Conservation (phyloP, 2,113 vertebrate species). For the Lagopus muta region DNA sequence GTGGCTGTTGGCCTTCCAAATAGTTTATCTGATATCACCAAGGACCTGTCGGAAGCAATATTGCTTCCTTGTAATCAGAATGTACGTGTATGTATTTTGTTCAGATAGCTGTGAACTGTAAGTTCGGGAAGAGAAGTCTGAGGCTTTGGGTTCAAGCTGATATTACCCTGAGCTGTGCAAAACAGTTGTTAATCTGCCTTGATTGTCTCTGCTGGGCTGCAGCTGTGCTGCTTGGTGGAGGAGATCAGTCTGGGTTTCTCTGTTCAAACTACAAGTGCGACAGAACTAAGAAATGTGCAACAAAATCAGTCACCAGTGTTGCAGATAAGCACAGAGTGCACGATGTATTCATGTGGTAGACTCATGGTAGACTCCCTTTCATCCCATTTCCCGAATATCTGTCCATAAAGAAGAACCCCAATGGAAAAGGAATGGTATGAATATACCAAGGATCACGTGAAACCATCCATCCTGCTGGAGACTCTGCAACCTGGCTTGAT, state of each 20-base stretch:
- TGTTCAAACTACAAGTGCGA: background rate
- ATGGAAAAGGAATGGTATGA: conserved; percentile 33
- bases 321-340: background rate
- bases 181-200: background rate
- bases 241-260: background rate
- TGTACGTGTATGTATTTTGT: background rate
- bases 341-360: background rate
- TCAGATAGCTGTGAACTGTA: background rate
- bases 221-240: background rate
- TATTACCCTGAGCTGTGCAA: background rate
- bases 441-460: conserved; percentile 28
- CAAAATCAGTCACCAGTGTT: background rate
- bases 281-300: background rate
- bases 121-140: background rate
- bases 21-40: no score
- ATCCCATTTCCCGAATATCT: background rate
- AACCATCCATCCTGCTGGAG: conserved; percentile 31
- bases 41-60: no score
- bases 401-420: conserved; percentile 16
- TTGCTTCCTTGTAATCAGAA: no score
- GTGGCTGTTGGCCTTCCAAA: no score
- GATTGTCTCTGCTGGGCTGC: background rate
- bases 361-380: background rate
- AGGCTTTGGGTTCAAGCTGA: background rate
- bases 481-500: conserved; percentile 2